Evolutionary conservation across 1,140 invertebrate species (phyloP), one percentile per base, ranked within the genome.

Genomic region (Capitella teleta): DNA sequence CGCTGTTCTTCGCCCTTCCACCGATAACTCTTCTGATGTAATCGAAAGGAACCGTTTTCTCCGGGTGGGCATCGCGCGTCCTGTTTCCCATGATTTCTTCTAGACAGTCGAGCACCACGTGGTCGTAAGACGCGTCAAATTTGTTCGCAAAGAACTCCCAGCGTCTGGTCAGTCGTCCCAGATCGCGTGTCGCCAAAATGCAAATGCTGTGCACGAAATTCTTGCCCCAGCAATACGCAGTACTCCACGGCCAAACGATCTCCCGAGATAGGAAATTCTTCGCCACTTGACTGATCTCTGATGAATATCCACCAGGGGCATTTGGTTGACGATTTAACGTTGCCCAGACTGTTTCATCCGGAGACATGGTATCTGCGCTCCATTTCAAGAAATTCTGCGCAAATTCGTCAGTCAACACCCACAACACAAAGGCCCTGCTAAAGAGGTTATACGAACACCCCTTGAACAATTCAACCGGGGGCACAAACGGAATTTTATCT

Each of bases 121-220:
- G 60, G 32, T 68, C 55, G 47, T 49, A 58, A 21, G 59, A 50
- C 18, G 57, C 30, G 47, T 62, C 51, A 44, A 72, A 66, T 53
- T 72, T 72, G 57, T 72, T 72, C 23, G 61, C 64, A 49, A 69
- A 63, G 16, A 70, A 34, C 46, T 64, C 52, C 18, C 28, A 51
- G 25, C 57, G 30, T 6, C 28, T 32, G 0, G 41, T 46, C 1
- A 69, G 30, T 12, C 49, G 28, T 10, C 54, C 54, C 24, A 69
- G 51, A 56, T 70, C 66, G 14, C 43, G 49, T 19, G 52, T 47
- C 12, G 55, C 50, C 18, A 62, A 57, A 6, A 66, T 55, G 47
- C 64, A 67, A 1, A 67, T 54, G 26, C 23, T 23, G 24, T 28
- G 34, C 14, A 49, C 32, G n/a, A 46, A 14, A 19, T 40, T 32